A percentile compares a stretch with the other conserved stretches of the same genome.
These are phyloP conservation scores for Aphaenogaster rudis DNA, from an alignment of 1,140 invertebrate genomes.

Conservation along the genomic window DNA sequence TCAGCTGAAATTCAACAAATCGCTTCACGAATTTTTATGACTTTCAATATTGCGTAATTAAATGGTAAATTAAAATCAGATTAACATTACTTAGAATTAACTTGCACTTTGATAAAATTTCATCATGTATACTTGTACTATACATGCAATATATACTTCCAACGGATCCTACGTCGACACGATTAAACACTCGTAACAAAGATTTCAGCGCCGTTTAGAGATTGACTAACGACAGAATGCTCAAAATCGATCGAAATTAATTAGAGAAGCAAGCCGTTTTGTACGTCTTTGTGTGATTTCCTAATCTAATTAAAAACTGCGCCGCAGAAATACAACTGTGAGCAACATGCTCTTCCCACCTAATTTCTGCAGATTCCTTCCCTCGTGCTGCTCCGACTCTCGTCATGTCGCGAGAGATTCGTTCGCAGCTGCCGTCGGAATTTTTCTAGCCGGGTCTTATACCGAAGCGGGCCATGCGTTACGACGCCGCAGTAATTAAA, in stretches of 20 bases:
- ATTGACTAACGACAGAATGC: neutral
- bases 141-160: neutral
- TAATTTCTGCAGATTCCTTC: slow-evolving; percentile 70
- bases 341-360: slow-evolving; percentile 52
- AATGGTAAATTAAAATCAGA: slow-evolving; percentile 3
- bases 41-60: slow-evolving; percentile 4
- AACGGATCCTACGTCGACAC: neutral
- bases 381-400: slow-evolving; percentile 26
- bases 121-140: neutral
- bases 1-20: neutral
- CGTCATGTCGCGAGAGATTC: slow-evolving; percentile 64
- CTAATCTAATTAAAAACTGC: slow-evolving; percentile 61
- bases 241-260: neutral
- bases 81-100: neutral
- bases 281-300: neutral
- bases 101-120: neutral
- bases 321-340: slow-evolving; percentile 8
- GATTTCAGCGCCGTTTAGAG: neutral
- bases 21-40: neutral
- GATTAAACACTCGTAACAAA: neutral
- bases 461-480: slow-evolving; percentile 79
- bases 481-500: slow-evolving; percentile 84
- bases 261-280: neutral
- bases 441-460: slow-evolving; percentile 78
- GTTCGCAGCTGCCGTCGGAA: slow-evolving; percentile 73